phyloP scores from a whole-genome alignment of 2,113 vertebrate genomes.

The Brachirus orientalis region DNA sequence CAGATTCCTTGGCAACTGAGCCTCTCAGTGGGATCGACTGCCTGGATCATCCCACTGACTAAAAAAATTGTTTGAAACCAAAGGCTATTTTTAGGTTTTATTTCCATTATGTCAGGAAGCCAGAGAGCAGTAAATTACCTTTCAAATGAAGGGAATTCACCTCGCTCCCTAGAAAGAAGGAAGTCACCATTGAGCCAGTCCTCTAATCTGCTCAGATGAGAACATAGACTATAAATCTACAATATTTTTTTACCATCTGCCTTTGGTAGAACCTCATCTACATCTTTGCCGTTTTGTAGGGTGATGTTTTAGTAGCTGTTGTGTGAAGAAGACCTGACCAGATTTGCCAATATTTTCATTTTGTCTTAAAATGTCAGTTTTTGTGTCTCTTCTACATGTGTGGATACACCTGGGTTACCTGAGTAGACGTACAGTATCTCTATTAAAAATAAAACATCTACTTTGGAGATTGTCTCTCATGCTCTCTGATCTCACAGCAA shows the following conservation, averaged over 20 bases:
- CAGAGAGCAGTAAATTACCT: slow-evolving; percentile 15
- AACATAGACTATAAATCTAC: background rate
- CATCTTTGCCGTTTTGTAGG: too few species aligned
- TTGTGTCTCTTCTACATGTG: background rate
- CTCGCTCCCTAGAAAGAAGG: background rate
- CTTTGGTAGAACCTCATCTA: too few species aligned
- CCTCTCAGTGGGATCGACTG: slow-evolving; percentile 16
- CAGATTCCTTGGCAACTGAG: slow-evolving; percentile 35
- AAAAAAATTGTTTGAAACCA: slow-evolving; percentile 14
- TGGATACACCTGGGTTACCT: background rate
- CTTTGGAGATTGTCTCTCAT: background rate
- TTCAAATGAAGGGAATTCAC: slow-evolving; percentile 5
- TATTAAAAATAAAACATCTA: slow-evolving; percentile 14
- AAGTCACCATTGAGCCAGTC: background rate
- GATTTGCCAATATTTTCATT: too few species aligned
- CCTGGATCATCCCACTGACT: slow-evolving; percentile 15
- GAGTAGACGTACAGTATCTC: background rate
- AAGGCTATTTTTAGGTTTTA: slow-evolving; percentile 36
- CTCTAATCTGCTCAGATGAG: background rate
- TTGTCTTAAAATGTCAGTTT: too few species aligned
- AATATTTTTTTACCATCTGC: background rate
- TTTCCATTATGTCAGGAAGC: slow-evolving; percentile 11
- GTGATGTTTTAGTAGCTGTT: background rate
- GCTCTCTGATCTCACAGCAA: too few species aligned
- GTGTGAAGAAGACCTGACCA: too few species aligned